Evolutionary conservation across 2,113 vertebrate species (phyloP).

Genomic region (Spea multiplicata): DNA sequence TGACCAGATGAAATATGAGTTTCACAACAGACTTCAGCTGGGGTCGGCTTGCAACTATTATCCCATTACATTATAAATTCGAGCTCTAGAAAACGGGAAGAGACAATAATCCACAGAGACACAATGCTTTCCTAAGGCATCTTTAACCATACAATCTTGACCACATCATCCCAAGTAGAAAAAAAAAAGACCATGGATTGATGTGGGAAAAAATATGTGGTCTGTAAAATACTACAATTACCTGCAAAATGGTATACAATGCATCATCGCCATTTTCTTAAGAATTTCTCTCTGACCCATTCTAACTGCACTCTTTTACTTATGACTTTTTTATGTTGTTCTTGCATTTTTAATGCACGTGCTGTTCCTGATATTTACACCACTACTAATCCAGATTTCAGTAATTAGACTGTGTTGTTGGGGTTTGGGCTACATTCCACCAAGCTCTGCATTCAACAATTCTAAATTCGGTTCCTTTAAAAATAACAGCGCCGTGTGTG

Average conservation of each 20-base stretch:
- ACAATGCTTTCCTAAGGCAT: constrained; percentile 23
- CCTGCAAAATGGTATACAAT: neutral
- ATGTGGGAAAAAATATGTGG: constrained; percentile 21
- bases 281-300: too few relatives aligned
- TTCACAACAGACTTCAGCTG: constrained; percentile 28
- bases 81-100: constrained; percentile 5
- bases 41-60: constrained; percentile 31
- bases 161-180: constrained; percentile 32
- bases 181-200: constrained; percentile 14
- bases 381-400: too few relatives aligned
- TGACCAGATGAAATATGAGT: constrained; percentile 41
- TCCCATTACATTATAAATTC: constrained; percentile 26
- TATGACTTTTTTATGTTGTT: too few relatives aligned
- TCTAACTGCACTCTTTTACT: too few relatives aligned
- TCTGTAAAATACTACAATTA: constrained; percentile 18
- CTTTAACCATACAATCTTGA: constrained; percentile 32
- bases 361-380: too few relatives aligned
- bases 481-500: too few relatives aligned
- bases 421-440: too few relatives aligned
- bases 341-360: too few relatives aligned
- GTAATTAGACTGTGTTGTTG: too few relatives aligned
- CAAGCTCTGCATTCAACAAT: too few relatives aligned
- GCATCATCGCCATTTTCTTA: too few relatives aligned
- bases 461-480: too few relatives aligned
- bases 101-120: constrained; percentile 40